Evolutionary conservation across 2,113 vertebrate genomes (phyloP).

Genomic region (Quiscalus mexicanus): DNA sequence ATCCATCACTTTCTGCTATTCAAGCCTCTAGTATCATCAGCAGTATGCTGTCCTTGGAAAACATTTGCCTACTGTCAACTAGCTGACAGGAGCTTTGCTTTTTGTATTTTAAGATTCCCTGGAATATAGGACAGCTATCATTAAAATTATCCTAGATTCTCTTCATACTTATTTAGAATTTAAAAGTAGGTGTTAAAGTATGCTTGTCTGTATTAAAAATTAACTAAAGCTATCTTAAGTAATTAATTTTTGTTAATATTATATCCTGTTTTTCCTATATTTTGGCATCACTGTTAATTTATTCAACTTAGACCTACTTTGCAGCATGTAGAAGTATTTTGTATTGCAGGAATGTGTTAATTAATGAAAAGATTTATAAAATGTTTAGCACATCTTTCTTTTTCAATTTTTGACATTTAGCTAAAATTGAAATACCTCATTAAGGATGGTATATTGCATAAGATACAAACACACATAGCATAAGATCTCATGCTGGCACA

Average conservation of each 20-base stretch:
- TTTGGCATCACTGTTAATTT: background rate
- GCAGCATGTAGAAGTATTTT: background rate
- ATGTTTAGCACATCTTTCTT: background rate
- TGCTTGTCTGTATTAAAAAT: background rate
- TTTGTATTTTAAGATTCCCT: background rate
- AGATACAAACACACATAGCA: background rate
- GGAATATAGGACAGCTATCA: background rate
- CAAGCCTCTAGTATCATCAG: background rate
- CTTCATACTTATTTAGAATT: background rate
- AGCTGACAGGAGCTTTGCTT: background rate
- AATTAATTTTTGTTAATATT: background rate
- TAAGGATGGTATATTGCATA: background rate
- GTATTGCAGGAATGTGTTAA: background rate
- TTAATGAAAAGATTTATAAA: background rate
- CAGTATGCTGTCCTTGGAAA: background rate
- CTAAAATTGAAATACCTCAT: background rate
- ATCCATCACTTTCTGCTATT: background rate
- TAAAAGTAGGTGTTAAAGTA: background rate
- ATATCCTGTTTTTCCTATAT: background rate
- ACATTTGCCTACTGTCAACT: background rate
- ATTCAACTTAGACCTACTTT: background rate
- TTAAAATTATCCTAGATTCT: background rate
- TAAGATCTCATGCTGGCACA: background rate
- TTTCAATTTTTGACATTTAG: background rate
- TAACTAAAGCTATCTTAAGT: background rate